These are phyloP conservation scores for Cavia aperea DNA, from an alignment of 2,113 vertebrate species.

Conservation along the genomic window DNA sequence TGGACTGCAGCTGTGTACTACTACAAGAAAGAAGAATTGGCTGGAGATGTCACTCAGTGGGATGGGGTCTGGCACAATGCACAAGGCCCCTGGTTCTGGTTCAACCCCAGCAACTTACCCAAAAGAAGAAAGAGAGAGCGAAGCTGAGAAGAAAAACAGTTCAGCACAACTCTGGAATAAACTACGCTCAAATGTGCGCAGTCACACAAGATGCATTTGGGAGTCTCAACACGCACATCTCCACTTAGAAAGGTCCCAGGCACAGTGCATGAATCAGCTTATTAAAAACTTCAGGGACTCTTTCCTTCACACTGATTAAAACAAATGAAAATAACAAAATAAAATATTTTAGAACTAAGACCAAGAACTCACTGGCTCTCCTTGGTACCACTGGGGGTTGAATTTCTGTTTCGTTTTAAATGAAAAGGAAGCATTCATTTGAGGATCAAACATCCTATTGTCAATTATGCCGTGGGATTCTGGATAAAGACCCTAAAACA, in stretches of 20 bases:
- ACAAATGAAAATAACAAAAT: slow-evolving; percentile 3
- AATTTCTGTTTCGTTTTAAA: slow-evolving; percentile 84
- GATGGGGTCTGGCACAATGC: too few species aligned
- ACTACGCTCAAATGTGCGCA: background rate
- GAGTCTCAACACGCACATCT: background rate
- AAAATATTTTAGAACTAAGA: background rate
- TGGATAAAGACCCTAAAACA: slow-evolving; percentile 91
- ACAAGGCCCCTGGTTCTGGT: background rate
- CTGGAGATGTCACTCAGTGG: background rate
- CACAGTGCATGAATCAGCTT: background rate
- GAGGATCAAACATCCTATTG: slow-evolving; percentile 96
- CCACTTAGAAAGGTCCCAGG: background rate
- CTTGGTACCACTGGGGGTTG: slow-evolving; percentile 90
- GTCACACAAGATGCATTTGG: background rate
- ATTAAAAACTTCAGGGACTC: slow-evolving; percentile 6
- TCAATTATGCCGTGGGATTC: slow-evolving; percentile 97
- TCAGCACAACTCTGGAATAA: background rate
- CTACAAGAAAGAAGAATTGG: background rate
- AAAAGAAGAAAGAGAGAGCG: background rate
- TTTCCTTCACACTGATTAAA: background rate
- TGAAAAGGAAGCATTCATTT: slow-evolving; percentile 81
- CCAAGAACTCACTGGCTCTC: slow-evolving; percentile 89
- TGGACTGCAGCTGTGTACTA: background rate
- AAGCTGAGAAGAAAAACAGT: background rate
- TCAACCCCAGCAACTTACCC: background rate